Base-by-base conservation (phyloP, 2,113 vertebrate species). In the Scomber scombrus region DNA sequence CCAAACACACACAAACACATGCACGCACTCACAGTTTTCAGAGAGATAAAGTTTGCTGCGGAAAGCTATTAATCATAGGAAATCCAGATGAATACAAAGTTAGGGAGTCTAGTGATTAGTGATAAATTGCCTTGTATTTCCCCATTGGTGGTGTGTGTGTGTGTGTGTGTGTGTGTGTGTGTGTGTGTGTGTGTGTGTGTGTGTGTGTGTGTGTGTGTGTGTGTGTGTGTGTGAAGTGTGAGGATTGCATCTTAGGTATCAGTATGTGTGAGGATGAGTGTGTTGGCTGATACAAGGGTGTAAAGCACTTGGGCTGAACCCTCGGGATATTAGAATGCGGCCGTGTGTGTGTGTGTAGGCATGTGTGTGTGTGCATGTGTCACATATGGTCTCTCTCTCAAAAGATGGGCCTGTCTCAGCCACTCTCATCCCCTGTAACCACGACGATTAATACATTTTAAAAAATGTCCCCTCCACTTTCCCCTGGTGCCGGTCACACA, bases 401-500 rank as follows among this genome's bases (percentile, higher is more conserved):
- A 90, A 92, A 90, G 81, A 91, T 85, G 86, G 92, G 85, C 81
- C 93, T 94, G 94, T 94, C 93, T 82, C 77, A 72, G 67, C 86
- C 93, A 92, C 91, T 94, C 90, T 91, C 91, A 82, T 86, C 87
- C 86, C 72, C 86, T 78, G 91, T 93, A 91, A 92, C 91, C 70
- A 31, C 75, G 51, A 89, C 91, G 91, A 95, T 95, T 95, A 95
- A 96, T 95, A 95, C 92, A 89, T 95, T 94, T 92, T 55, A 93
- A 92, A 95, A 95, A 95, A 94, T 93, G 95, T 95, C 95, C 94
- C 93, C 91, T 94, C 88, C 93, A 94, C 93, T 96, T 94, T 94
- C 85, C 80, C 84, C 66, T 7, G 2, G 81, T 85, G 90, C 82
- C 76, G 83, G 56, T 84, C 84, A 89, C 82, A 61, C 57, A 63